These are phyloP conservation scores for Tachycineta bicolor DNA, from an alignment of 2,113 vertebrate genomes.

Conservation along the genomic window DNA sequence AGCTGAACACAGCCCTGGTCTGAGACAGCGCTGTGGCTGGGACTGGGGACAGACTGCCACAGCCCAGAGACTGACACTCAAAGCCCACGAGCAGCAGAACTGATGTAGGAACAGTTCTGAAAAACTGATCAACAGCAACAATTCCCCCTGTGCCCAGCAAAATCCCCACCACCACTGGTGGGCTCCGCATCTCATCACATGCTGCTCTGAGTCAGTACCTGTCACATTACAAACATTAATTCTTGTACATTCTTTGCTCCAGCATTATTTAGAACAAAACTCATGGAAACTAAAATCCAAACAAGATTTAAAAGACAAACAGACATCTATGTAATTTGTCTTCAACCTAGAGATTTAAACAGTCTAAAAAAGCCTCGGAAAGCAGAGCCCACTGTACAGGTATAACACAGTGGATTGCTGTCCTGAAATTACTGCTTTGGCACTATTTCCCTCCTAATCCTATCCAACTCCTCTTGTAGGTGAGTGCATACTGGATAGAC, in stretches of 20 bases:
- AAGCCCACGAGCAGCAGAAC: neutral
- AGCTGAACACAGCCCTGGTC: neutral
- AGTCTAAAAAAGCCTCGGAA: neutral
- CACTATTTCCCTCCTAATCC: neutral
- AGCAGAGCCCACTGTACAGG: neutral
- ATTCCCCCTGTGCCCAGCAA: accelerated
- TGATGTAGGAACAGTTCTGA: neutral
- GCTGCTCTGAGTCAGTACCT: neutral
- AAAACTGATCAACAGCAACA: neutral
- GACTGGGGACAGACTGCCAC: neutral
- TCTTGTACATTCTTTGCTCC: neutral
- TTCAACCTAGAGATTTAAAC: neutral
- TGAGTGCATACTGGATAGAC: neutral
- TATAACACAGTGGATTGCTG: neutral
- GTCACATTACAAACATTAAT: neutral
- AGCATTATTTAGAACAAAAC: neutral
- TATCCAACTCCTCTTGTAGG: neutral
- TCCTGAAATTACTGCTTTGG: neutral
- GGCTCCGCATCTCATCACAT: neutral
- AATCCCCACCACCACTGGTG: neutral
- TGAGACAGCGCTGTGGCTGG: neutral
- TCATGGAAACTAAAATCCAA: neutral
- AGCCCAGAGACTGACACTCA: neutral
- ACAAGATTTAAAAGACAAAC: neutral
- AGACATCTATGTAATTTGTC: neutral